phyloP scores from a whole-genome alignment of 1,140 invertebrate genomes.

The Nasonia vitripennis region DNA sequence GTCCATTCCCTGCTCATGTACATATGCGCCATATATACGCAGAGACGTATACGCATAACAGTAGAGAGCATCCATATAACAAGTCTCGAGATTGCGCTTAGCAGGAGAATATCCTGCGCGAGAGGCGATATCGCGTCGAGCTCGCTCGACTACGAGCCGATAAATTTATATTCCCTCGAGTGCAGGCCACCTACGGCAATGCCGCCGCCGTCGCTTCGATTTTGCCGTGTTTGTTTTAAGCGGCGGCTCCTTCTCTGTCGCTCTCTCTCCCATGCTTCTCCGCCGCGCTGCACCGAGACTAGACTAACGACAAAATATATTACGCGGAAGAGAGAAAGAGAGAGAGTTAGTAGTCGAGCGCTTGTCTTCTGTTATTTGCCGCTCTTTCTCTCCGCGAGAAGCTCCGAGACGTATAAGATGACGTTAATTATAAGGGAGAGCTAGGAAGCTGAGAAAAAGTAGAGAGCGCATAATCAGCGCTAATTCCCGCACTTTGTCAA shows the following conservation, averaged over 20 bases:
- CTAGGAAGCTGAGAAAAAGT: neutral
- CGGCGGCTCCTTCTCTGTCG: neutral
- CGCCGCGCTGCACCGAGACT: neutral
- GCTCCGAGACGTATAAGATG: neutral
- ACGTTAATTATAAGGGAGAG: neutral
- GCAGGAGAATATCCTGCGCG: neutral
- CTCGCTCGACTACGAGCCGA: neutral
- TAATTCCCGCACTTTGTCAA: constrained; percentile 19
- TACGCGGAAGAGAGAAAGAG: neutral
- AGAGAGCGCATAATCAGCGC: neutral
- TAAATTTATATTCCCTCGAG: constrained; percentile 21
- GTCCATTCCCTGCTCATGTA: neutral
- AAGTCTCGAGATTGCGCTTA: neutral
- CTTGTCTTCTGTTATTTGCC: constrained; percentile 6
- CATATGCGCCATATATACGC: no score
- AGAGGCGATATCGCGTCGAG: neutral
- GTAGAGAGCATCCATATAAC: neutral
- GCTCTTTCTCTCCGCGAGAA: neutral
- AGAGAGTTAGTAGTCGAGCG: neutral
- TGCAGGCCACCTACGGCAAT: neutral
- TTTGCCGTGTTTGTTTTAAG: constrained; percentile 12
- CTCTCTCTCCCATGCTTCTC: neutral
- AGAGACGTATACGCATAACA: no score
- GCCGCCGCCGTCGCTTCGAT: neutral
- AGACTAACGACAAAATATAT: constrained; percentile 19